Conservation (phyloP, 2,888 invertebrate species). For the Fragum fragum region DNA sequence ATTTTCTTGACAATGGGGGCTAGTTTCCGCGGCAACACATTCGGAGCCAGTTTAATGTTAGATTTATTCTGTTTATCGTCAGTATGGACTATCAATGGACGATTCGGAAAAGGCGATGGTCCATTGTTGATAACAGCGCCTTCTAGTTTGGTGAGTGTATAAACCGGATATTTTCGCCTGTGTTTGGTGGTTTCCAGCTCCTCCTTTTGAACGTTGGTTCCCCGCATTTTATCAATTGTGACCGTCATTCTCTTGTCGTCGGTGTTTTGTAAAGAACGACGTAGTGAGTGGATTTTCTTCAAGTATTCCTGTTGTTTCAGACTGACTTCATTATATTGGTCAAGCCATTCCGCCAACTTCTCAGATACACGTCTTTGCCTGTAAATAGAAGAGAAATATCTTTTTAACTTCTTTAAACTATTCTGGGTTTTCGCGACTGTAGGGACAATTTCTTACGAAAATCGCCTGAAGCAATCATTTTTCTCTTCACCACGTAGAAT, state of each 20-base stretch:
- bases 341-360: constrained; percentile 72
- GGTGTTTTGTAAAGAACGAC: constrained; percentile 65
- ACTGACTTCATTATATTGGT: constrained; percentile 73
- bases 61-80: constrained; percentile 39
- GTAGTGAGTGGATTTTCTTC: constrained; percentile 69
- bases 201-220: not conserved
- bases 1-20: constrained; percentile 68
- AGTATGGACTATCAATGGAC: constrained; percentile 61
- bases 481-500: too few relatives aligned
- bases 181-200: constrained; percentile 13
- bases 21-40: constrained; percentile 65
- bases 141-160: constrained; percentile 62
- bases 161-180: constrained; percentile 57
- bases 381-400: constrained; percentile 42
- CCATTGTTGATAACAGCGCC: constrained; percentile 56
- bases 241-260: constrained; percentile 66
- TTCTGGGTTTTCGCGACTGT: too few relatives aligned
- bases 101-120: constrained; percentile 68
- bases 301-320: constrained; percentile 73
- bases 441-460: too few relatives aligned
- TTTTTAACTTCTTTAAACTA: too few relatives aligned
- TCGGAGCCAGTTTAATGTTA: constrained; percentile 62
- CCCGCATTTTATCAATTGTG: constrained; percentile 64
- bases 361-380: constrained; percentile 65
- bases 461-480: too few relatives aligned